Base-by-base conservation (phyloP, 2,113 vertebrate genomes). In the Kryptolebias marmoratus region DNA sequence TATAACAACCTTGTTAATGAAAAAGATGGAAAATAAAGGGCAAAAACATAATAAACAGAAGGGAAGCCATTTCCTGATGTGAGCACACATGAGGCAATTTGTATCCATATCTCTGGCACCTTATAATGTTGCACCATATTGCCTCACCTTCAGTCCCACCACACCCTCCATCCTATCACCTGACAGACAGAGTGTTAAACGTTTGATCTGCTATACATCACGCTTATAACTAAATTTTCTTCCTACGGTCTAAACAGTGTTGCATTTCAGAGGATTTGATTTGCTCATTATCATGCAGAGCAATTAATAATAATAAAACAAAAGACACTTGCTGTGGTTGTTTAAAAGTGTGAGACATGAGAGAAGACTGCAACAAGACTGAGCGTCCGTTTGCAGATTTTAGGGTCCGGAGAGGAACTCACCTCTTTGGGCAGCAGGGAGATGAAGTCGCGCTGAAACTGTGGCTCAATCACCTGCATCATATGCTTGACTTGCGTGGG, bases 381-480 rank as follows among this genome's bases (percentile, higher is more conserved):
- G 65, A 49, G 47, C 10, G 3, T 60, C 11, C n/a, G 8, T 48
- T 64, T 4, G 49, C 32, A 48, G 7, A 44, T 30, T 36, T 48
- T 2, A 3, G 2, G 56, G 12, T n/a, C 42, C 0, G 2, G 28
- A 70, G 61, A 18, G 9, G 61, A n/a, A 60, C 88, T 95, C 90
- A 99, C 98, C 96, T 99, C 98, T 97, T 98, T 98, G 87, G 98
- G 98, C 85, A 99, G 96, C 93, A 99, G 94, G 67, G 98, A 99
- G 93, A 99, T 99, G 92, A 99, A 99, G 94, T 99, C 98, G 93
- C 98, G 94, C 89, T 99, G 98, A 93, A 99, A 99, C 93, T 99
- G 97, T 63, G 98, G 98, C 91, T 98, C 98, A 84, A 99, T 99
- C 92, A 99, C 98, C 95, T 99, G 98, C 98, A 99, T 99, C 98